A percentile compares a stretch with the other conserved stretches of the same genome.
Evolutionary conservation across 2,888 invertebrate species (phyloP).

Genomic region (Matsumyia berberina): DNA sequence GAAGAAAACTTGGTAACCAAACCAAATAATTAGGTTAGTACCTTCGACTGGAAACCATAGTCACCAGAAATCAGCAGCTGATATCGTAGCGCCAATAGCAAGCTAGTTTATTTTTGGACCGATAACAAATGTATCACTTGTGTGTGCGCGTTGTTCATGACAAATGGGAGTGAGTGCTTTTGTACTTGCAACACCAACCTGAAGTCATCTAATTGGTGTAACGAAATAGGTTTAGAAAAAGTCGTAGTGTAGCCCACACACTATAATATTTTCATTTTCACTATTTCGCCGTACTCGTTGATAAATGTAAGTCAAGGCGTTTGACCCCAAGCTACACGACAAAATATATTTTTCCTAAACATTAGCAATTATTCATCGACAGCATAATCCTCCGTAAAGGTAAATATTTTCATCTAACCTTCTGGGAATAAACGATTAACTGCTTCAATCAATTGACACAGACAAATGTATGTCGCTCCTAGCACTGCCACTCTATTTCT

Average conservation of each 20-base stretch:
- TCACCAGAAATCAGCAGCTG: not conserved
- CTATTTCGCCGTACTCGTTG: not conserved
- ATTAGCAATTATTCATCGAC: conserved; percentile 6
- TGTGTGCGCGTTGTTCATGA: no score
- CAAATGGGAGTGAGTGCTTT: no score
- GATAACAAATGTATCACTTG: no score
- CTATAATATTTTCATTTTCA: conserved; percentile 2
- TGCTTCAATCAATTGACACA: conserved; percentile 18
- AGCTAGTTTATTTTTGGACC: no score
- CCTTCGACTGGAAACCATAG: no score
- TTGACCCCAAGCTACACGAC: conserved; percentile 5
- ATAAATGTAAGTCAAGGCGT: conserved; percentile 12
- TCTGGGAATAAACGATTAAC: conserved; percentile 26
- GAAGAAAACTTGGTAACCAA: no score
- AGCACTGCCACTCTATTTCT: conserved; percentile 16
- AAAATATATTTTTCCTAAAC: not conserved
- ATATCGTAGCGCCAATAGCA: not conserved
- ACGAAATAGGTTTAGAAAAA: no score
- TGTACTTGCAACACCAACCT: no score
- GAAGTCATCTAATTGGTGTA: no score
- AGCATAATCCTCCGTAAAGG: conserved; percentile 13
- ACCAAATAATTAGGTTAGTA: no score
- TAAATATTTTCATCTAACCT: conserved; percentile 14
- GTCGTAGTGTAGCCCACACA: not conserved
- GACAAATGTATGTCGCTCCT: conserved; percentile 18